Conservation (phyloP, 2,888 invertebrate species). For the Nebria salina region DNA sequence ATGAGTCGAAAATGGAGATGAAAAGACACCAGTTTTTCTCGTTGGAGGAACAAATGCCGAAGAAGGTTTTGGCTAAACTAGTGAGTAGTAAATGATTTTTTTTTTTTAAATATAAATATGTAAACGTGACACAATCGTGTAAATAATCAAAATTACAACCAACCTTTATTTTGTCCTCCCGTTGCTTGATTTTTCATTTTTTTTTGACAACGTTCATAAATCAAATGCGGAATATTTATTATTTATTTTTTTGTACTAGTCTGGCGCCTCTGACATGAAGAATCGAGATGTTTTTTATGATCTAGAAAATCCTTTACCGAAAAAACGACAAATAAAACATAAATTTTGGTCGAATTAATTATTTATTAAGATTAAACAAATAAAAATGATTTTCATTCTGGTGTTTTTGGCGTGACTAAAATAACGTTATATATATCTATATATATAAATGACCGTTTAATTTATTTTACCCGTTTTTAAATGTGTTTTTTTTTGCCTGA, state of each 20-base stretch:
- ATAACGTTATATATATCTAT: too few species aligned
- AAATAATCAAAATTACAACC: neutral
- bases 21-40: conserved; percentile 67
- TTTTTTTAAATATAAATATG: neutral
- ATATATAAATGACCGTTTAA: neutral
- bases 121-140: conserved; percentile 1
- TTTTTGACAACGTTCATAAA: conserved; percentile 32
- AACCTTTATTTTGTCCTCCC: conserved; percentile 41
- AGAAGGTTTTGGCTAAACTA: conserved; percentile 65
- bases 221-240: conserved; percentile 27
- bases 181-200: conserved; percentile 46
- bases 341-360: conserved; percentile 29
- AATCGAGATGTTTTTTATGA: conserved; percentile 65
- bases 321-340: conserved; percentile 55
- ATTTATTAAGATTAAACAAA: conserved; percentile 44
- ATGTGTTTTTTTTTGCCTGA: neutral
- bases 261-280: conserved; percentile 65
- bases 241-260: conserved; percentile 58
- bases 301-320: conserved; percentile 58
- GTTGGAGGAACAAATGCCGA: conserved; percentile 67
- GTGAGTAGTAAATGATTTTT: conserved; percentile 57
- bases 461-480: neutral
- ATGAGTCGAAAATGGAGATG: conserved; percentile 63
- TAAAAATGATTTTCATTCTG: conserved; percentile 10
- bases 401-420: neutral